These are phyloP conservation scores for Planiliza haematocheilus DNA, from an alignment of 2,113 vertebrate species.

Conservation along the genomic window DNA sequence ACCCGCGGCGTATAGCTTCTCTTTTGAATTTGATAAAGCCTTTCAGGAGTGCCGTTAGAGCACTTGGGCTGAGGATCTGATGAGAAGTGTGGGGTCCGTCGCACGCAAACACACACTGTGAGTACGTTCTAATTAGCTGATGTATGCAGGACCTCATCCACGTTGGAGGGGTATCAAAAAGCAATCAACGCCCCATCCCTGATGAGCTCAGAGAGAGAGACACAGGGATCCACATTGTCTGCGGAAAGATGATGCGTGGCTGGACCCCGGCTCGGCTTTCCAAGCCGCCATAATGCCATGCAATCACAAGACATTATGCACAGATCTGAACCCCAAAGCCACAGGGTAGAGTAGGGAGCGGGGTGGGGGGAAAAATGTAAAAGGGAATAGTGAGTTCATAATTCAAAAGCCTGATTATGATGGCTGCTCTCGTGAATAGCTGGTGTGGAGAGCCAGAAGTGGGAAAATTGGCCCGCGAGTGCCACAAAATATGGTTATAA, in stretches of 20 bases:
- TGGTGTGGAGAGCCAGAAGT: conserved; percentile 74
- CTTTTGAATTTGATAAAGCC: conserved; percentile 72
- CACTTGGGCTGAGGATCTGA: conserved; percentile 78
- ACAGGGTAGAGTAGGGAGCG: conserved; percentile 48
- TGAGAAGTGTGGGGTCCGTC: conserved; percentile 76
- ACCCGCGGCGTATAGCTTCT: conserved; percentile 53
- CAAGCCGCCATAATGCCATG: conserved; percentile 79
- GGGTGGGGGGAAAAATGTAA: conserved; percentile 46
- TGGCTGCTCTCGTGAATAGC: conserved; percentile 74
- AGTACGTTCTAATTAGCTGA: conserved; percentile 85
- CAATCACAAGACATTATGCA: conserved; percentile 86
- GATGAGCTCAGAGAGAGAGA: conserved; percentile 83
- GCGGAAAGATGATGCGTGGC: conserved; percentile 80
- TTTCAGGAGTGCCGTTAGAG: conserved; percentile 69
- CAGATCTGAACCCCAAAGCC: conserved; percentile 81
- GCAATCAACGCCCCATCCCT: conserved; percentile 88
- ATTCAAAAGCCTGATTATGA: conserved; percentile 82
- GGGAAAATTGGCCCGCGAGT: conserved; percentile 74
- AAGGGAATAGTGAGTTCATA: conserved; percentile 75
- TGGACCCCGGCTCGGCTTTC: conserved; percentile 75
- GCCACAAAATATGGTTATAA: conserved; percentile 72
- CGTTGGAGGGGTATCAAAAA: conserved; percentile 88
- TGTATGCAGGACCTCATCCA: conserved; percentile 86
- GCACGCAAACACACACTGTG: conserved; percentile 60
- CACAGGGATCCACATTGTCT: conserved; percentile 81